A percentile compares a stretch with the other conserved stretches of the same genome.
phyloP scores from a whole-genome alignment of 2,113 vertebrate genomes.

The Pontoporia blainvillei region DNA sequence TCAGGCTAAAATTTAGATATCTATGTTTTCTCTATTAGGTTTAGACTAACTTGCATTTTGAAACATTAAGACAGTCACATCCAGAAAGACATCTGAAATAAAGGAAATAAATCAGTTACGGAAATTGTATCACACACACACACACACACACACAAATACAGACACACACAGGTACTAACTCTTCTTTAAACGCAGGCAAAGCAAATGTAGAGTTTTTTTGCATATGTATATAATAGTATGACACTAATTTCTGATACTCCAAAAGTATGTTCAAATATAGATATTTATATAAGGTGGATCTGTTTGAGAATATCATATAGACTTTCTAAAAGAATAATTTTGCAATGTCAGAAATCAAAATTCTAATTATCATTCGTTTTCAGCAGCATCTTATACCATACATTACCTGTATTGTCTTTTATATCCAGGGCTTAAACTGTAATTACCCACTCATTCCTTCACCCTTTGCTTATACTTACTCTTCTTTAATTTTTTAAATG shows the following conservation, averaged over 20 bases:
- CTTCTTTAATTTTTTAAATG: background rate
- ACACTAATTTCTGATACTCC: background rate
- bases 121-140: background rate
- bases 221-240: background rate
- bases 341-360: background rate
- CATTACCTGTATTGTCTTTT: background rate
- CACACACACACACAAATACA: background rate
- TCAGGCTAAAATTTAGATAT: background rate
- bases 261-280: background rate
- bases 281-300: background rate
- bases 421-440: background rate
- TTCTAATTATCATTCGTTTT: background rate
- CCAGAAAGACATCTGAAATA: background rate
- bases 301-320: background rate
- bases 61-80: background rate
- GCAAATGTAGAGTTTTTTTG: background rate
- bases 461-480: background rate
- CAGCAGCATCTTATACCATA: background rate
- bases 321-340: background rate
- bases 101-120: background rate
- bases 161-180: background rate
- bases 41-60: background rate
- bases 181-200: background rate
- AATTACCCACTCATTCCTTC: background rate
- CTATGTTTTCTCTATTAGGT: background rate